Evolutionary conservation across 2,888 invertebrate genomes (phyloP), one percentile per base, ranked within the genome.

Genomic region (Drosophila phalerata): DNA sequence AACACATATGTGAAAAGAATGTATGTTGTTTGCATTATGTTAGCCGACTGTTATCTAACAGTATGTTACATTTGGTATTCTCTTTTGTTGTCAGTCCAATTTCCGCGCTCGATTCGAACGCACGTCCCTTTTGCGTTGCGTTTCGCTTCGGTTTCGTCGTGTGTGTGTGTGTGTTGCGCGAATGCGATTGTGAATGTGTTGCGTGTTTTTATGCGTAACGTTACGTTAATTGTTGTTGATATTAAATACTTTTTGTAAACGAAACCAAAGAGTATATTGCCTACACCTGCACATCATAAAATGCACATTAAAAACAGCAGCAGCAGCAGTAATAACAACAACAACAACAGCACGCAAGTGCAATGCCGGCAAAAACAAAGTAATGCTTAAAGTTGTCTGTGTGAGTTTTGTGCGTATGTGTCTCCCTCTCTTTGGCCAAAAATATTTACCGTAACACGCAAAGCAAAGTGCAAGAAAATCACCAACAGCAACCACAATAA

Each of bases 281-380:
- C 62, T 57, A 57, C 77, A 73, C 57, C 73, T 66, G 65, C 56
- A 25, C 52, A 62, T 34, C 51, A 56, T 60, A 81, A 78, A 79
- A 82, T 82, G 83, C 66, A 78, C 67, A 76, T 56, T 65, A 68
- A 73, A 19, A 63, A 78, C 61, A 67, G 34, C 58, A 43, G 37
- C 58, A 69, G 15, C 48, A 48, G 40, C 32, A 66, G 43, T 62
- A 66, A 48, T 56, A 65, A 47, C 47, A 48, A 42, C 32, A 66
- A 45, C 64, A 66, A 48, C 60, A 65, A 47, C 47, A 60, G 68
- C 80, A 69, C 69, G 72, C 74, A 79, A 81, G 67, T 79, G 62
- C 70, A 65, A 68, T 72, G 78, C 77, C 77, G 77, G 77, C 79
- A 79, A 68, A 58, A 68, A 63, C 69, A 81, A 71, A 49, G 74